Evolutionary conservation across 2,113 vertebrate species (phyloP), one percentile per base, ranked within the genome.

Genomic region (Protobothrops mucrosquamatus): DNA sequence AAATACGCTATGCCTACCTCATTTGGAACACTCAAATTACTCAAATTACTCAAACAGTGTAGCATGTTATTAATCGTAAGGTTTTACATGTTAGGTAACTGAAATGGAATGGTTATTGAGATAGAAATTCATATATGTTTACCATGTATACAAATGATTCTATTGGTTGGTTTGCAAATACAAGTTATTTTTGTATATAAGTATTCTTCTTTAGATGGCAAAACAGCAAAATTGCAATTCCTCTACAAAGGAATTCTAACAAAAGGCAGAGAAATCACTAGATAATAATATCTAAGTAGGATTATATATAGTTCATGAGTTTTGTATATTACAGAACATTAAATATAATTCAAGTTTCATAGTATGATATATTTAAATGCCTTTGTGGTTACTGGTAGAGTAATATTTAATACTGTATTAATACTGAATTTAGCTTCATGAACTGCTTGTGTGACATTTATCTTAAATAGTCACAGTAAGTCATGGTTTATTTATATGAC

Each of bases 401-500:
- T 88, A 8, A 88, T 94, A 74, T 34, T 1, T 23, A 95, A 26
- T 55, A 64, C 1, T 93, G 2, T 22, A 61, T 86, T 96, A 61
- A 93, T 88, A 59, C 34, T 89, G 57, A 93, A 90, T 69, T 92
- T 92, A 94, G 54, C 93, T 91, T 4, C 89, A 2, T n/a, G 74
- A 88, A 91, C 64, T 92, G 52, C 23, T 74, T 94, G 7, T 91
- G 57, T 94, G 11, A 23, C 86, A 89, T 92, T 95, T 94, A 59
- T 91, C 6, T 85, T 94, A n/a, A 91, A 57, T 5, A 94, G 51
- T 95, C 90, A 86, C 23, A 88, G 52, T 26, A 4, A 91, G 91
- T 95, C 74, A 89, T 91, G 88, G 51, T 95, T 97, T 94, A 96
- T 96, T 96, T 85, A 89, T 91, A 92, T 24, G 96, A 92, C 88